Evolutionary conservation across 1,140 invertebrate genomes (phyloP).

Genomic region (Psix sp.): DNA sequence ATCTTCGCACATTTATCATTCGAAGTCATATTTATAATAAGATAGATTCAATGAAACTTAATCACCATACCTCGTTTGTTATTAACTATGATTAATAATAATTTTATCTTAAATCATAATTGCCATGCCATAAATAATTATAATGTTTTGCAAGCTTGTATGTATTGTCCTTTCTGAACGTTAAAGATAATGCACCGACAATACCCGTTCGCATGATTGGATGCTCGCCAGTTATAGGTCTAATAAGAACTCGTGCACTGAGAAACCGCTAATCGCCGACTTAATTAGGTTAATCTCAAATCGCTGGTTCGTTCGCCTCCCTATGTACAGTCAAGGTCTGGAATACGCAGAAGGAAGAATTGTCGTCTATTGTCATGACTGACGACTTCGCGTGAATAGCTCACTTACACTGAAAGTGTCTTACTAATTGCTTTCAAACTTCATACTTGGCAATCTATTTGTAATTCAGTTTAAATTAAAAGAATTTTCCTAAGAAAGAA

Average conservation of each 20-base stretch:
- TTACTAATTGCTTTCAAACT: slow-evolving; percentile 50
- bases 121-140: slow-evolving; percentile 15
- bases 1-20: too few species aligned
- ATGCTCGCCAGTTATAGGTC: slow-evolving; percentile 52
- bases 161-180: slow-evolving; percentile 15
- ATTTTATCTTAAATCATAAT: slow-evolving; percentile 14
- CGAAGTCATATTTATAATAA: too few species aligned
- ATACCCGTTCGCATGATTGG: slow-evolving; percentile 47
- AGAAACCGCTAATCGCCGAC: slow-evolving; percentile 62
- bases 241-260: slow-evolving; percentile 54
- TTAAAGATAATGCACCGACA: slow-evolving; percentile 46
- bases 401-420: slow-evolving; percentile 34
- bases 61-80: too few species aligned
- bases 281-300: slow-evolving; percentile 66
- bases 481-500: slow-evolving; percentile 3
- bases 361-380: slow-evolving; percentile 47
- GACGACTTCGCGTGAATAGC: slow-evolving; percentile 38
- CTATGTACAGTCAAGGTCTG: background rate
- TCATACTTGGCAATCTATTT: slow-evolving; percentile 36
- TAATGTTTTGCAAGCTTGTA: slow-evolving; percentile 29
- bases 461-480: slow-evolving; percentile 50
- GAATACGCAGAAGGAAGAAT: slow-evolving; percentile 29
- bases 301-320: slow-evolving; percentile 32
- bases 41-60: too few species aligned
- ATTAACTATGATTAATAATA: background rate